phyloP scores from a whole-genome alignment of 2,113 vertebrate species.

The Cyphomyrus plagiostoma region DNA sequence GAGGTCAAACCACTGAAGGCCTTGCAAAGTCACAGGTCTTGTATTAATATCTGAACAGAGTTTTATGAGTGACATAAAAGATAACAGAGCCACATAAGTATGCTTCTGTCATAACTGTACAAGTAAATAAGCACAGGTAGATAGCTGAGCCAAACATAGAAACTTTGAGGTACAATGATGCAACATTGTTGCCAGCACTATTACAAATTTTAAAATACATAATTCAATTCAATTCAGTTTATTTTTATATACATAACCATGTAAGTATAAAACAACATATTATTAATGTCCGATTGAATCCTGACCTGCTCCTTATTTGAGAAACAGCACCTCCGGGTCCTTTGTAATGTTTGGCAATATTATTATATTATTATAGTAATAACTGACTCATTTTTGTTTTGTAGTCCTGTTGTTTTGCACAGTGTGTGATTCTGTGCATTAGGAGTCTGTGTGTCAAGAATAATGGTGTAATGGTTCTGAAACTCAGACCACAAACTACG shows the following conservation, averaged over 20 bases:
- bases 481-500: background rate
- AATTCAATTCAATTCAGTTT: too few relatives aligned
- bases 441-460: background rate
- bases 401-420: background rate
- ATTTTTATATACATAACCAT: background rate
- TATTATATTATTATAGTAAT: background rate
- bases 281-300: background rate
- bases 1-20: background rate
- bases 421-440: background rate
- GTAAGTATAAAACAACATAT: background rate
- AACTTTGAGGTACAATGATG: background rate
- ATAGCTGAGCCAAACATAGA: background rate
- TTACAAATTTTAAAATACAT: background rate
- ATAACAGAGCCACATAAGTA: background rate
- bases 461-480: background rate
- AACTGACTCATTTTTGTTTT: background rate
- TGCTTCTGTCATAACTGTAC: background rate
- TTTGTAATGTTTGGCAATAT: background rate
- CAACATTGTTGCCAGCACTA: background rate
- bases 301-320: background rate
- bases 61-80: background rate
- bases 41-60: background rate
- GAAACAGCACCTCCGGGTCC: background rate
- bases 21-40: background rate
- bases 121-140: background rate